Percentiles rank a stretch among this genome's conserved stretches.
Conservation (phyloP, 2,888 invertebrate species). For the Mycalesis mineus region DNA sequence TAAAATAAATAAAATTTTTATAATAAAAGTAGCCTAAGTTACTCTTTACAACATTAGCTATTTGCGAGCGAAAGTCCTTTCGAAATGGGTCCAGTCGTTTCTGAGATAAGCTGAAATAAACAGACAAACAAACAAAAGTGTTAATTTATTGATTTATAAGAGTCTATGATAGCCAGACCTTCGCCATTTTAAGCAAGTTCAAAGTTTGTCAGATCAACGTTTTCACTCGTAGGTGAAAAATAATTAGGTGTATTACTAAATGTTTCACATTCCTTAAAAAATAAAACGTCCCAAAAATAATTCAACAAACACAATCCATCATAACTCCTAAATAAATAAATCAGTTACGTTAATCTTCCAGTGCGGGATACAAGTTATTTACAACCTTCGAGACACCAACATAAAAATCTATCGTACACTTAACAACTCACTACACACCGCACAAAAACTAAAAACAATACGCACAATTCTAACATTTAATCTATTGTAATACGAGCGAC, state of each 20-base stretch:
- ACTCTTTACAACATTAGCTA: no score
- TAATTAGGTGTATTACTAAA: neutral
- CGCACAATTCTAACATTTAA: conserved; percentile 2
- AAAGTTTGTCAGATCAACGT: no score
- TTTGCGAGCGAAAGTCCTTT: no score
- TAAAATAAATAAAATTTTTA: no score
- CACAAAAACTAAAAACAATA: conserved; percentile 1
- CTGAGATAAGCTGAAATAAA: no score
- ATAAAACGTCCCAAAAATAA: conserved; percentile 18
- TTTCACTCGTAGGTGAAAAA: no score
- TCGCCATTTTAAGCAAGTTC: no score
- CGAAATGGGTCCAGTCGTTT: no score
- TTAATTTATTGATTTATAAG: no score
- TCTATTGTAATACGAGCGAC: neutral
- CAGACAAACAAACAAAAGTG: no score
- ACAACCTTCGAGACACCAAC: conserved; percentile 61
- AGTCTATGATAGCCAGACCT: no score
- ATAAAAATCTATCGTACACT: conserved; percentile 63
- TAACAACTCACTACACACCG: conserved; percentile 1
- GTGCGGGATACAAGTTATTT: conserved; percentile 52
- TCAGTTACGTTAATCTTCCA: conserved; percentile 57
- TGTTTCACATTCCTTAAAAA: neutral
- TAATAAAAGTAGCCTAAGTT: no score
- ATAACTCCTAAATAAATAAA: conserved; percentile 66
- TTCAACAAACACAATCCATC: conserved; percentile 49